Conservation (phyloP, 1,140 invertebrate genomes). For the Gerris buenoi region DNA sequence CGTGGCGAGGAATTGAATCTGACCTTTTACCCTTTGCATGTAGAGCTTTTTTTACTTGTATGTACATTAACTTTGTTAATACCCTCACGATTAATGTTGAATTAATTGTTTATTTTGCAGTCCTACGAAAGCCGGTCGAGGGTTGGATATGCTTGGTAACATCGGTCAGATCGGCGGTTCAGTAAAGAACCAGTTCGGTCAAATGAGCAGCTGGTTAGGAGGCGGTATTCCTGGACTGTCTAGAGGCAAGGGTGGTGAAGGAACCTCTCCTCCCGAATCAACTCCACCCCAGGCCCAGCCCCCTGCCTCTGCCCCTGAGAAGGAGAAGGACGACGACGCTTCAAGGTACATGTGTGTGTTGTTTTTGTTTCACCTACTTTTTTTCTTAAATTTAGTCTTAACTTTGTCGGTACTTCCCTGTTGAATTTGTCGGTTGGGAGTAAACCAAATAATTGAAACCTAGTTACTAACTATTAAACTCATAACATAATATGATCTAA, state of each 20-base stretch:
- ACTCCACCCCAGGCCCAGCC: conserved; percentile 1
- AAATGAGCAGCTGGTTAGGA: conserved; percentile 46
- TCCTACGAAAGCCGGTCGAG: conserved; percentile 50
- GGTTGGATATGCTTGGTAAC: conserved; percentile 60
- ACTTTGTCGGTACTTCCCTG: too few species aligned
- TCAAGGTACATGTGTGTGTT: conserved; percentile 43
- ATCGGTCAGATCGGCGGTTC: conserved; percentile 13
- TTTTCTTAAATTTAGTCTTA: too few species aligned
- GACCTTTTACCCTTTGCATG: too few species aligned
- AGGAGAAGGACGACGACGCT: conserved; percentile 59
- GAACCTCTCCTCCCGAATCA: conserved; percentile 24
- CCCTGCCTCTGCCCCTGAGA: conserved; percentile 28
- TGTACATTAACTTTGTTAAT: too few species aligned
- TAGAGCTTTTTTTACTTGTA: too few species aligned
- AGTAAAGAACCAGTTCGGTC: conserved; percentile 59
- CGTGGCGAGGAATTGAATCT: too few species aligned
- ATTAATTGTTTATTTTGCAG: conserved; percentile 30
- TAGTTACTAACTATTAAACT: too few species aligned
- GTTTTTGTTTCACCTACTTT: neutral
- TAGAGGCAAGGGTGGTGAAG: conserved; percentile 26
- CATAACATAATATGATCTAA: too few species aligned
- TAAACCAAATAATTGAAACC: too few species aligned
- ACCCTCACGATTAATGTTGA: too few species aligned
- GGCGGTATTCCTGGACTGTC: conserved; percentile 50
- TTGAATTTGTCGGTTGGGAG: too few species aligned